Percentiles rank a stretch among this genome's conserved stretches.
These are phyloP conservation scores for Rhinichthys osculus DNA, from an alignment of 2,797 vertebrate genomes.

Conservation along the genomic window DNA sequence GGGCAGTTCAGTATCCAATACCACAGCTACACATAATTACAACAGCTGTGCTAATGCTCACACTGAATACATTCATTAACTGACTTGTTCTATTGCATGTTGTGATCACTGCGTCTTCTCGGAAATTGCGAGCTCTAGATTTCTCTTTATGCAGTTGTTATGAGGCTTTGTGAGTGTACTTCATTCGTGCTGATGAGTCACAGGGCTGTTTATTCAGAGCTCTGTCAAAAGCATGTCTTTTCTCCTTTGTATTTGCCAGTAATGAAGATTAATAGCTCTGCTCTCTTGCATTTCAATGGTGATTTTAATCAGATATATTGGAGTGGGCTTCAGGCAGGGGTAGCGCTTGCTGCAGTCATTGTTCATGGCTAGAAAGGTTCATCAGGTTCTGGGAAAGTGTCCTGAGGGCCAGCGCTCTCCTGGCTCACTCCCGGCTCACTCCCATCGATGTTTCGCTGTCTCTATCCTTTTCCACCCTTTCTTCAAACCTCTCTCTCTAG, in stretches of 20 bases:
- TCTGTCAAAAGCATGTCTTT: slow-evolving; percentile 52
- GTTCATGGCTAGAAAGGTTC: slow-evolving; percentile 48
- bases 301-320: slow-evolving; percentile 58
- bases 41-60: slow-evolving; percentile 18
- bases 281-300: slow-evolving; percentile 46
- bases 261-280: slow-evolving; percentile 62
- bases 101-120: slow-evolving; percentile 25
- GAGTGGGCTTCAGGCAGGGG: slow-evolving; percentile 9
- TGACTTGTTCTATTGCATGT: slow-evolving; percentile 6
- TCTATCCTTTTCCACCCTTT: not conserved
- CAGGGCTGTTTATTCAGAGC: slow-evolving; percentile 57
- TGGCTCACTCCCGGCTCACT: not conserved
- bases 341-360: slow-evolving; percentile 28
- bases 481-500: not conserved
- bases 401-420: slow-evolving; percentile 5
- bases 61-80: slow-evolving; percentile 34
- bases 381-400: slow-evolving; percentile 53
- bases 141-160: slow-evolving; percentile 40
- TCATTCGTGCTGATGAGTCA: slow-evolving; percentile 56
- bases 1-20: not conserved
- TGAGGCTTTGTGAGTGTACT: slow-evolving; percentile 18
- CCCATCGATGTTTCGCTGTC: not conserved
- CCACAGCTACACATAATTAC: slow-evolving; percentile 13
- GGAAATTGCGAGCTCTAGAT: slow-evolving; percentile 28
- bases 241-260: slow-evolving; percentile 33